Evolutionary conservation across 1,140 invertebrate genomes (phyloP).

Genomic region (Hypothenemus hampei): DNA sequence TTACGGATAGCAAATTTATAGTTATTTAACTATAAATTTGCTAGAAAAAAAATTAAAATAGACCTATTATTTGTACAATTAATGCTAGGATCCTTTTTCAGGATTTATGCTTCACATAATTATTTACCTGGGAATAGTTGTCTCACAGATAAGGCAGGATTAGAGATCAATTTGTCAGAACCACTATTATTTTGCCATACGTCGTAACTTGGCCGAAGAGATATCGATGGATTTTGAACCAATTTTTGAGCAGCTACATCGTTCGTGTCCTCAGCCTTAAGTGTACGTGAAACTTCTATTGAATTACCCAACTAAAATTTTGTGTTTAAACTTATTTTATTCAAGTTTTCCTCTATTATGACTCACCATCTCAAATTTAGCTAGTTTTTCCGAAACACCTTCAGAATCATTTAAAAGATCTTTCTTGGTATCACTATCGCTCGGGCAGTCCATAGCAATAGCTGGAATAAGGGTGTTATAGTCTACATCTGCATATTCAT

Average conservation of each 20-base stretch:
- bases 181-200: conserved; percentile 5
- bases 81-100: too few species aligned
- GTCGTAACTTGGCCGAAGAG: conserved; percentile 15
- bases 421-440: conserved; percentile 38
- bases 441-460: conserved; percentile 42
- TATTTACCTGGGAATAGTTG: conserved; percentile 61
- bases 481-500: conserved; percentile 38
- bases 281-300: conserved; percentile 38
- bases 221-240: conserved; percentile 69
- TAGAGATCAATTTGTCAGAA: conserved; percentile 52
- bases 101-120: too few species aligned
- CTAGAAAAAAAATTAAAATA: too few species aligned
- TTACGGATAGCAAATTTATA: too few species aligned
- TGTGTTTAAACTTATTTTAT: neutral
- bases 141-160: conserved; percentile 68
- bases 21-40: too few species aligned
- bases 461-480: conserved; percentile 44
- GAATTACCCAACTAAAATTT: conserved; percentile 28
- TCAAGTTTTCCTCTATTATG: neutral
- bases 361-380: conserved; percentile 35
- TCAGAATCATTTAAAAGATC: conserved; percentile 20
- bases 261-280: conserved; percentile 32
- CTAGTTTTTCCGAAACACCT: conserved; percentile 24
- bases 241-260: conserved; percentile 45
- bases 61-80: too few species aligned